A percentile compares a stretch with the other conserved stretches of the same genome.
Conservation (phyloP, 23 tunicate genomes). For the Oikopleura dioica region DNA sequence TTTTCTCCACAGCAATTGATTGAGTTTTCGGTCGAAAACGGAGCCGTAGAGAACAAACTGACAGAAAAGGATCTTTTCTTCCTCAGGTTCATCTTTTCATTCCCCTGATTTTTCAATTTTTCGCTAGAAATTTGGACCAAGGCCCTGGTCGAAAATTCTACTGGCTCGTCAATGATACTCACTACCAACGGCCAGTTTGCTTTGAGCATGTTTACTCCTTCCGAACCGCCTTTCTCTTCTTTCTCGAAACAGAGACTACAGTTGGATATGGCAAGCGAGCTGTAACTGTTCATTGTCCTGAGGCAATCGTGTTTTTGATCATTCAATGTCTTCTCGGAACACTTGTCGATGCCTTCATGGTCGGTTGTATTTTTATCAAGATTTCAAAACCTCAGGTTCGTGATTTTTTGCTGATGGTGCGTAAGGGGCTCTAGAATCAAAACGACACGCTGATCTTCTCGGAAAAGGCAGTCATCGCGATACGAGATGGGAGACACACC, state of each 20-base stretch:
- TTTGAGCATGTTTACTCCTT: constrained; percentile 62
- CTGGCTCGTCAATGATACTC: too few species aligned
- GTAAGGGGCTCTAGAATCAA: constrained; percentile 51
- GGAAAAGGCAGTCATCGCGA: constrained; percentile 36
- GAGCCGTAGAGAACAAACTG: too few species aligned
- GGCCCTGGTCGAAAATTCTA: too few species aligned
- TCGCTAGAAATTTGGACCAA: too few species aligned
- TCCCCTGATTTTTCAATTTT: too few species aligned
- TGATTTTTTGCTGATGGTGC: too few species aligned
- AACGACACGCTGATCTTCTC: constrained; percentile 68
- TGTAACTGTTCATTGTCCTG: constrained; percentile 63
- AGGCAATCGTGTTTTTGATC: constrained; percentile 56
- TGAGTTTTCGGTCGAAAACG: too few species aligned
- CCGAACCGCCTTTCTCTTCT: constrained; percentile 60
- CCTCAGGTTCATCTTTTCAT: too few species aligned
- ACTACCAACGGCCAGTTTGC: too few species aligned
- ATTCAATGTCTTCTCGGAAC: constrained; percentile 52
- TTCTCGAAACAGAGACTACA: constrained; percentile 64
- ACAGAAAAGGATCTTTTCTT: too few species aligned
- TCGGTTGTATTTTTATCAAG: constrained; percentile 71
- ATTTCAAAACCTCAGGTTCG: constrained; percentile 86
- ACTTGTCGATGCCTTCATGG: constrained; percentile 84
- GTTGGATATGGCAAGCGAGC: constrained; percentile 78
- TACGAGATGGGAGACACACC: constrained; percentile 48
- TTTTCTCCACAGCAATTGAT: too few species aligned